Conservation (phyloP, 2,113 vertebrate species). For the Apaloderma vittatum region DNA sequence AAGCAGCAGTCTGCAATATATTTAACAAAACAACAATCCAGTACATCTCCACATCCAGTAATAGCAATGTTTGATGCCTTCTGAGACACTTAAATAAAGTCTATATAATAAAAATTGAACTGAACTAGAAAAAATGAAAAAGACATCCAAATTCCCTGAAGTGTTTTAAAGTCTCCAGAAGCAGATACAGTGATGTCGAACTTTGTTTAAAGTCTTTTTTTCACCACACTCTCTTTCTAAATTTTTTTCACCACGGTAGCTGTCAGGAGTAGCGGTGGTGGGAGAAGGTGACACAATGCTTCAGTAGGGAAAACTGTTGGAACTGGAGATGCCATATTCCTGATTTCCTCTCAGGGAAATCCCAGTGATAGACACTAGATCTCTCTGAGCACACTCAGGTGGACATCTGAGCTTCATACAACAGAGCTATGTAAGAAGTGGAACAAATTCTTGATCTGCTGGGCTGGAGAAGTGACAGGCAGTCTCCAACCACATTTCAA, state of each 20-base stretch:
- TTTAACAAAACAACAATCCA: slow-evolving; percentile 5
- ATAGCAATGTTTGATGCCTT: background rate
- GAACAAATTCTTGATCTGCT: background rate
- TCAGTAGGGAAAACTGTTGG: background rate
- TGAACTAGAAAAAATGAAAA: background rate
- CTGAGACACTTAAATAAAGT: background rate
- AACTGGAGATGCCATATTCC: background rate
- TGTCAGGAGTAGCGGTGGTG: background rate
- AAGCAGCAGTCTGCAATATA: background rate
- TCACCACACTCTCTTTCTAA: background rate
- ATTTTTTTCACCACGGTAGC: background rate
- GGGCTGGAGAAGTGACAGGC: background rate
- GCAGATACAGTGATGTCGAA: background rate
- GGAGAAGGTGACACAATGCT: background rate
- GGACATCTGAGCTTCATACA: background rate
- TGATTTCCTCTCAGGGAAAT: background rate
- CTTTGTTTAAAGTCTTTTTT: background rate
- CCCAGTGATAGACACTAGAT: rapidly evolving
- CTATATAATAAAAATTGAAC: background rate
- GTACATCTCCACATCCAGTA: background rate
- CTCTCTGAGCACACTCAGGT: background rate
- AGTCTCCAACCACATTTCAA: background rate
- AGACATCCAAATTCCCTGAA: background rate
- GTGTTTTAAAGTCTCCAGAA: background rate
- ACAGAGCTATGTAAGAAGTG: background rate